Percentiles rank a stretch among this genome's conserved stretches.
phyloP scores from a whole-genome alignment of 2,113 vertebrate genomes.

The Ceyx margarethae region DNA sequence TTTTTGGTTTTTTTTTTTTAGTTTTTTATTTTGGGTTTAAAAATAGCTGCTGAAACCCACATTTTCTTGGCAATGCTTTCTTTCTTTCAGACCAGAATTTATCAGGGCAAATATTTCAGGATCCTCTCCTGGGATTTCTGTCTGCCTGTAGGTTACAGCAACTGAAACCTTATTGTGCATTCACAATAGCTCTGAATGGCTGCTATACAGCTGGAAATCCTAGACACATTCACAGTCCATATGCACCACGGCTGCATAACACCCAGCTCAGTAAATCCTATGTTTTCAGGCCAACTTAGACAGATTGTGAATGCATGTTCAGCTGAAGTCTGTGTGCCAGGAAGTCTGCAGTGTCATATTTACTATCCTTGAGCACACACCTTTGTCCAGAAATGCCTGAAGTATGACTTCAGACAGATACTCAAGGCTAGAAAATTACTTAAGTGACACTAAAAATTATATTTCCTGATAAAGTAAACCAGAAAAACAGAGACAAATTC shows the following conservation, averaged over 20 bases:
- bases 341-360: not conserved
- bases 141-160: not conserved
- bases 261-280: not conserved
- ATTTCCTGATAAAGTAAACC: not conserved
- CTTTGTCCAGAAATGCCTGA: not conserved
- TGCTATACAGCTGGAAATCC: not conserved
- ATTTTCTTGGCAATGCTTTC: not conserved
- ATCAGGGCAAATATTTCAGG: not conserved
- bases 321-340: not conserved
- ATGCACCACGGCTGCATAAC: not conserved
- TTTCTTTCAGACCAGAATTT: not conserved
- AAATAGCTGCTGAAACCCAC: not conserved
- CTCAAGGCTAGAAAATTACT: not conserved
- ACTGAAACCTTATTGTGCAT: slow-evolving; percentile 2
- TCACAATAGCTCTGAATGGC: not conserved
- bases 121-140: not conserved
- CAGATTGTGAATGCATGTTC: not conserved
- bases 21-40: not conserved
- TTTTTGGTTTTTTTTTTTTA: not conserved
- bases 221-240: slow-evolving; percentile 31
- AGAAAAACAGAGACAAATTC: not conserved
- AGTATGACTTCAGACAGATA: not conserved
- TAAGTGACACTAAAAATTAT: not conserved
- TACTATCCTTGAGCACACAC: not conserved
- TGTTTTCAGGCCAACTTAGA: not conserved